Conservation (phyloP, 2,797 vertebrate species). For the Melanogrammus aeglefinus region DNA sequence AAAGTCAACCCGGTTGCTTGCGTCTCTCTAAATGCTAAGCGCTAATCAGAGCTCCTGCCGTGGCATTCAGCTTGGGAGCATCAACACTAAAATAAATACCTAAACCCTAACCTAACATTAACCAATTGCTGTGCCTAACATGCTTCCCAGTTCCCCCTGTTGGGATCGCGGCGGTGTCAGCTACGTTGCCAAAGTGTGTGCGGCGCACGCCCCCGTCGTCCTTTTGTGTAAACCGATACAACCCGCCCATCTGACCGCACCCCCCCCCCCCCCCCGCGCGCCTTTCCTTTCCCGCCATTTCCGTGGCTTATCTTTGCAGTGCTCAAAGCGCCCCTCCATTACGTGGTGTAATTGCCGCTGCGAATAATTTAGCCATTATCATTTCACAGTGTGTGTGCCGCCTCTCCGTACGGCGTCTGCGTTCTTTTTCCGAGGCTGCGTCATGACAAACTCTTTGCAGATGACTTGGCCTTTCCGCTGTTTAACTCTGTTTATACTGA, state of each 20-base stretch:
- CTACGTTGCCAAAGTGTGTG: constrained; percentile 12
- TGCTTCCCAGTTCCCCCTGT: neutral
- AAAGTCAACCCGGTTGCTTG: neutral
- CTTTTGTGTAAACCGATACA: constrained; percentile 22
- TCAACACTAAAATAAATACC: neutral
- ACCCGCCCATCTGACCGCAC: neutral
- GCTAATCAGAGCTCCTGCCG: constrained; percentile 1
- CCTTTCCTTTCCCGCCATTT: constrained; percentile 13
- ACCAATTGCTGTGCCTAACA: constrained; percentile 1
- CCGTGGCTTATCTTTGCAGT: constrained; percentile 36
- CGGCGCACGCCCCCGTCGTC: constrained; percentile 3
- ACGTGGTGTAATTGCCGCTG: constrained; percentile 57
- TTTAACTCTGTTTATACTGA: neutral
- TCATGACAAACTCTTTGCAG: constrained; percentile 12
- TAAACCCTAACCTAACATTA: constrained; percentile 1
- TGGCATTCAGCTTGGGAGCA: constrained; percentile 25
- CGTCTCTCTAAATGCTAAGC: neutral
- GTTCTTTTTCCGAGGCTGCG: constrained; percentile 35
- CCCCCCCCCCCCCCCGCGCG: neutral
- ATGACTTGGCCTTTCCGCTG: neutral
- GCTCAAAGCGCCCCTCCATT: constrained; percentile 47
- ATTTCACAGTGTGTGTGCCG: constrained; percentile 55
- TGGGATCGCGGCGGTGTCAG: constrained; percentile 11
- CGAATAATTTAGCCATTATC: constrained; percentile 64
- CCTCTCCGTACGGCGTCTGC: constrained; percentile 54